These are phyloP conservation scores for Leontocebus nigricollis DNA, from an alignment of 2,797 vertebrate species.

Conservation along the genomic window DNA sequence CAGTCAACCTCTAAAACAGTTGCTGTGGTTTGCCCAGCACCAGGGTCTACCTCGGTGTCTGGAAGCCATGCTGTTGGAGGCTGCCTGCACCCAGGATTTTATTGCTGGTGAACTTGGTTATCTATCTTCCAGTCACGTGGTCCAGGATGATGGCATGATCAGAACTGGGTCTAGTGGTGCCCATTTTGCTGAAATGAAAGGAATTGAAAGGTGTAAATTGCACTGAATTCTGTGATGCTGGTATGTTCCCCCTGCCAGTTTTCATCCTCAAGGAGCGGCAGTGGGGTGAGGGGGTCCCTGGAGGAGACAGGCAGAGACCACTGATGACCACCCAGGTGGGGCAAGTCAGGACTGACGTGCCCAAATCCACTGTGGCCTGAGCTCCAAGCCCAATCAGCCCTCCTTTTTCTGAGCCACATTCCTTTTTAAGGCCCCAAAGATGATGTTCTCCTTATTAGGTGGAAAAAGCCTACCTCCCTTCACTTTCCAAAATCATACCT, in stretches of 20 bases:
- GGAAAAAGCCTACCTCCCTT: not conserved
- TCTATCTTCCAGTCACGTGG: not conserved
- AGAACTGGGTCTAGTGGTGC: constrained; percentile 30
- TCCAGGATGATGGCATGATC: not conserved
- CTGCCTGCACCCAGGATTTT: constrained; percentile 57
- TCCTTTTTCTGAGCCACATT: rapidly evolving
- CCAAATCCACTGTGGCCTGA: not conserved
- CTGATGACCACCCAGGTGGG: rapidly evolving
- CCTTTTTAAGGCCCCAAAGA: not conserved
- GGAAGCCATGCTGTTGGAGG: not conserved
- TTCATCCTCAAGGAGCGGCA: not conserved
- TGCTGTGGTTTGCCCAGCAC: not conserved
- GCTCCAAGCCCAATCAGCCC: not conserved
- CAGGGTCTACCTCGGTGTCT: not conserved
- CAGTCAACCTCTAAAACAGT: not conserved
- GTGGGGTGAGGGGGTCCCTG: not conserved
- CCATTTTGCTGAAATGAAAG: not conserved
- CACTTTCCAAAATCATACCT: not conserved
- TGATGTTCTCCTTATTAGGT: not conserved
- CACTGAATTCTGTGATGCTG: not conserved
- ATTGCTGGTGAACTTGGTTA: constrained; percentile 82
- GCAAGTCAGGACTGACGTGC: rapidly evolving
- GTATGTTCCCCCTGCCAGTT: not conserved
- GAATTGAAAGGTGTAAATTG: not conserved
- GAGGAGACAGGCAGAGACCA: not conserved